Evolutionary conservation across 2,888 invertebrate genomes (phyloP), one percentile per base, ranked within the genome.

Genomic region (Cantharis rufa): DNA sequence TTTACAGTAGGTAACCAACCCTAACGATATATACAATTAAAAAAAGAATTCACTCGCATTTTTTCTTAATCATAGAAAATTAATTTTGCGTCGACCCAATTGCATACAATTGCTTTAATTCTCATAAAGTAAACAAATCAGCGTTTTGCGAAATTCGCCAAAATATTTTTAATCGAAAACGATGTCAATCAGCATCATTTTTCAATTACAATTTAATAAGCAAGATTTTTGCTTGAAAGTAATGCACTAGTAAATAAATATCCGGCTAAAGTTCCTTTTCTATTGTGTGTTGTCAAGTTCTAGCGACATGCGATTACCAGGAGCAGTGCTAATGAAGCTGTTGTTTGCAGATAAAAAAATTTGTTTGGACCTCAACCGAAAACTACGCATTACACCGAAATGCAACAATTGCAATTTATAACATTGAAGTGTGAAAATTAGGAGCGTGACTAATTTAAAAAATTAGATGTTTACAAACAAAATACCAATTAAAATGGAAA

Each of bases 1-100:
- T 86, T 84, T 83, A 82, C 84, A 75, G 80, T 79, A 81, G 84
- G 83, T 83, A 86, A 83, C 86, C 86, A 86, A 87, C 86, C 88
- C 86, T 87, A 85, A 87, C 87, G 80, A 81, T 81, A 82, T 82
- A 79, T 81, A 82, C 75, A 62, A 28, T 69, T 48, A 66, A n/a
- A 48, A 48, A 2, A 48, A 48, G 48, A 48, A 63, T 16, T 62
- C 28, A 62, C 27, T 68, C 15, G 62, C 75, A 13, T 68, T 74
- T 74, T 28, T 63, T 63, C 28, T 24, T 70, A 28, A 24, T 64
- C 21, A 4, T 13, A 18, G 24, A 64, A 74, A 74, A 64, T 18
- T 32, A 70, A 28, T 70, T 74, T 70, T 70, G 48, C 32, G 9
- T 9, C 15, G 24, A 24, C 21, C 64, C 9, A 21, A 21, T 66